Percentiles rank a stretch among this genome's conserved stretches.
Evolutionary conservation across 2,888 invertebrate species (phyloP).

Genomic region (Theretra japonica): DNA sequence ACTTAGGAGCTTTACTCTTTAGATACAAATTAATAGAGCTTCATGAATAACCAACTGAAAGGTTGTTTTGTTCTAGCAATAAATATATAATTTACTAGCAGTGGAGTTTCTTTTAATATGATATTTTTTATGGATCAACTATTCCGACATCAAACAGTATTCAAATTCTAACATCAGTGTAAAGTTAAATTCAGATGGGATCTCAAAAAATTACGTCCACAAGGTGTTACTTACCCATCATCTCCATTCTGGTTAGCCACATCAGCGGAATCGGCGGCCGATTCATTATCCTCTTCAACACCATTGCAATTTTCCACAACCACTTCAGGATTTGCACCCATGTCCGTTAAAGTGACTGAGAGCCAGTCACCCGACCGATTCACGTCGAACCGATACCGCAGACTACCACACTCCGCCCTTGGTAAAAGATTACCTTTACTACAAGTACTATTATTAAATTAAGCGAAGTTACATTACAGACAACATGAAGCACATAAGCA

Average conservation of each 20-base stretch:
- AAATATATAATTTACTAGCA: background rate
- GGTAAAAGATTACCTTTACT: slow-evolving; percentile 80
- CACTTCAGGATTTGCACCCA: slow-evolving; percentile 75
- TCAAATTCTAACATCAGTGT: background rate
- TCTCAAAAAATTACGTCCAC: background rate
- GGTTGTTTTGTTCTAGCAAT: background rate
- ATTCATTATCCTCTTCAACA: slow-evolving; percentile 60
- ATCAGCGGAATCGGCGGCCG: slow-evolving; percentile 49
- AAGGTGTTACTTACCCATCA: slow-evolving; percentile 63
- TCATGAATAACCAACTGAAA: background rate
- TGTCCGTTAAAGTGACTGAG: slow-evolving; percentile 55
- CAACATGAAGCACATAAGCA: slow-evolving; percentile 73
- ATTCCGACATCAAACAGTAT: background rate
- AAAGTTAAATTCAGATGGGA: background rate
- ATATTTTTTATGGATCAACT: background rate
- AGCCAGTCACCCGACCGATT: slow-evolving; percentile 62
- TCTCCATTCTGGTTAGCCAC: slow-evolving; percentile 63
- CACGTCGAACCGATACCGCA: slow-evolving; percentile 62
- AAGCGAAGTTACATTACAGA: slow-evolving; percentile 78
- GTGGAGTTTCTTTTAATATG: too few relatives aligned
- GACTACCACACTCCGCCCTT: slow-evolving; percentile 79
- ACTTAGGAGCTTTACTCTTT: background rate
- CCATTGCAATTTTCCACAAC: slow-evolving; percentile 76
- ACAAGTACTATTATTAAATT: slow-evolving; percentile 82
- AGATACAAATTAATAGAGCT: background rate